These are phyloP conservation scores for Priocnemis perturbator DNA, from an alignment of 2,888 invertebrate species.

Conservation along the genomic window DNA sequence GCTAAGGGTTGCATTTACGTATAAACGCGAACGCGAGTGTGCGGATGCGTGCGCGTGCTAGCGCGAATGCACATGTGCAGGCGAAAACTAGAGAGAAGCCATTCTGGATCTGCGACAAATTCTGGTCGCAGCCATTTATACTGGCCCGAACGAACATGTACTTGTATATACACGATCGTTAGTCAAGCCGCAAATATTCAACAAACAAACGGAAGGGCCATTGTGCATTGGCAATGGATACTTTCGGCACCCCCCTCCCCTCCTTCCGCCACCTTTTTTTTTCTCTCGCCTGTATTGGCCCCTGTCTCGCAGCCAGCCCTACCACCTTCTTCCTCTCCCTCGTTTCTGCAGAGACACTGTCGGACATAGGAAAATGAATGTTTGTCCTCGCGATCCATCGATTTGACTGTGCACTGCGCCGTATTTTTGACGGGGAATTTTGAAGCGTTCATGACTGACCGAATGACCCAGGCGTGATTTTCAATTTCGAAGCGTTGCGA, in stretches of 20 bases:
- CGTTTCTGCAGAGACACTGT: no score
- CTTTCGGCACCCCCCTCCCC: constrained; percentile 26
- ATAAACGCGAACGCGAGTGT: no score
- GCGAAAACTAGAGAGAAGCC: no score
- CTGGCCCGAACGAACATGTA: no score
- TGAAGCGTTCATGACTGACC: constrained; percentile 33
- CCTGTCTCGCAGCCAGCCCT: no score
- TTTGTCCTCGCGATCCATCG: constrained; percentile 31
- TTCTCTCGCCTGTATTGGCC: constrained; percentile 11
- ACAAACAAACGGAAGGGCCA: constrained; percentile 39
- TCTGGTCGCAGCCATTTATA: no score
- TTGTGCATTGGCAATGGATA: constrained; percentile 39
- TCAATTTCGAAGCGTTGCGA: constrained; percentile 37
- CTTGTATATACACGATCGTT: no score
- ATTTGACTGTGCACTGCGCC: constrained; percentile 17
- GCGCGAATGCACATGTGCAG: no score
- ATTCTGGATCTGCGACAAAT: no score
- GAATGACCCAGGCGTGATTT: constrained; percentile 38
- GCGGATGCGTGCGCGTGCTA: no score
- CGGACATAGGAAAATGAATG: constrained; percentile 40
- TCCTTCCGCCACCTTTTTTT: constrained; percentile 7
- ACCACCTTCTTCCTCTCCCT: no score
- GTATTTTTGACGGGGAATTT: not conserved
- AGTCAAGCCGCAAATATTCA: constrained; percentile 32
- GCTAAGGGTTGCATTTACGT: no score